Evolutionary conservation across 2,888 invertebrate genomes (phyloP), one percentile per base, ranked within the genome.

Genomic region (Trichogramma evanescens): DNA sequence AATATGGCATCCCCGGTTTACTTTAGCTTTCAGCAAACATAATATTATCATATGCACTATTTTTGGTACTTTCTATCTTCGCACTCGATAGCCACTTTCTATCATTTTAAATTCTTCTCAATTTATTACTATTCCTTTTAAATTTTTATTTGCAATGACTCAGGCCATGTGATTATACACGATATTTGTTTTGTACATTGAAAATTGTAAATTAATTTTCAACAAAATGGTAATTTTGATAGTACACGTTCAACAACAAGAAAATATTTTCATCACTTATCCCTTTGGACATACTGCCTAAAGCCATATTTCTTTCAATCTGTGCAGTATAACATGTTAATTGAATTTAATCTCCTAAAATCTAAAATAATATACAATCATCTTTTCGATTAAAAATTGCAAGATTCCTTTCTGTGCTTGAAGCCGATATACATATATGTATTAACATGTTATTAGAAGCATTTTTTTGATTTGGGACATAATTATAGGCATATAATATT

Each of bases 1-100:
- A 65, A 66, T 72, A 72, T 70, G 68, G 70, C 72, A 73, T 74
- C 68, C 69, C 71, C 70, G 68, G 68, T 57, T 61, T 56, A 3
- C 68, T 70, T 69, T 69, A 72, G 72, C 70, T 68, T 65, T 66
- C 64, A 69, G 67, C 67, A 65, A 69, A 68, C 67, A 64, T 65
- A 65, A 64, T 55, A 65, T 58, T 56, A 61, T 38, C 61, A 38
- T 52, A 56, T 63, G 61, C 57, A 59, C 55, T 56, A 62, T 59
- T 61, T 57, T 63, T 61, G 65, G 66, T 61, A 64, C 65, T 59
- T 60, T 61, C 44, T 53, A 13, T 26, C 26, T 2, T 42, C 42
- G 42, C 26, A 50, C n/a, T 52, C 51, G 51, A 26, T 26, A 26
- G 43, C 40, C 45, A 6, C 52, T 50, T 9, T 54, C 38, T 45